Conservation (phyloP, 2,797 vertebrate species). For the Erpetoichthys calabaricus region DNA sequence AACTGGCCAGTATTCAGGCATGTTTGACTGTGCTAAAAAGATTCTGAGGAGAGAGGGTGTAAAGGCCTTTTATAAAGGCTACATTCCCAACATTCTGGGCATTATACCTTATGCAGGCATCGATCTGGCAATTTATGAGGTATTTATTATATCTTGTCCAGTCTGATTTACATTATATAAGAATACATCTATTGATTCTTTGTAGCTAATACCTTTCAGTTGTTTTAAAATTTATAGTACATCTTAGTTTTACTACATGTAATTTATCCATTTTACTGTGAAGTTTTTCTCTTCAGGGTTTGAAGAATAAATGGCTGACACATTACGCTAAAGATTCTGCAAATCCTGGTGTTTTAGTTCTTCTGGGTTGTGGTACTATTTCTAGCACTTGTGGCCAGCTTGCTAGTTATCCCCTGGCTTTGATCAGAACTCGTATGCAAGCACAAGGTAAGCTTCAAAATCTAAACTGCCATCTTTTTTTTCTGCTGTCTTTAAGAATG, state of each 20-base stretch:
- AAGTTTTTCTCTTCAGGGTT: conserved; percentile 44
- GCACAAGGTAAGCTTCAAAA: conserved; percentile 62
- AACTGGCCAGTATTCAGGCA: conserved; percentile 82
- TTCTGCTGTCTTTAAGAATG: too few species aligned
- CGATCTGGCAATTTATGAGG: conserved; percentile 85
- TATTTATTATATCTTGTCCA: conserved; percentile 25
- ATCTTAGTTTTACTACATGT: conserved; percentile 12
- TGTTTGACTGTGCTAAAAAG: conserved; percentile 77
- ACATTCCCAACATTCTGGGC: conserved; percentile 78
- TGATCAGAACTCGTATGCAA: conserved; percentile 86
- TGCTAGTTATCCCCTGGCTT: conserved; percentile 78
- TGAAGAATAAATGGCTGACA: conserved; percentile 79
- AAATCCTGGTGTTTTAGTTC: conserved; percentile 73
- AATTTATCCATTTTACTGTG: conserved; percentile 2
- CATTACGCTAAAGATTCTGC: conserved; percentile 70
- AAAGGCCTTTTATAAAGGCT: conserved; percentile 82
- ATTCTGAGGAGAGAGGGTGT: conserved; percentile 72
- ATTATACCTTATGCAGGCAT: conserved; percentile 94
- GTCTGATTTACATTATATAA: neutral
- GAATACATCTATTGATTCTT: neutral
- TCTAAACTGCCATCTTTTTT: neutral
- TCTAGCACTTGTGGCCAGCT: conserved; percentile 84
- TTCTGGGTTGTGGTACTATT: conserved; percentile 71
- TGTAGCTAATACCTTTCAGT: neutral
- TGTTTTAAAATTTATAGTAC: conserved; percentile 1